Percentiles rank a stretch among this genome's conserved stretches.
phyloP scores from a whole-genome alignment of 2,113 vertebrate genomes.

The Ciconia maguari region DNA sequence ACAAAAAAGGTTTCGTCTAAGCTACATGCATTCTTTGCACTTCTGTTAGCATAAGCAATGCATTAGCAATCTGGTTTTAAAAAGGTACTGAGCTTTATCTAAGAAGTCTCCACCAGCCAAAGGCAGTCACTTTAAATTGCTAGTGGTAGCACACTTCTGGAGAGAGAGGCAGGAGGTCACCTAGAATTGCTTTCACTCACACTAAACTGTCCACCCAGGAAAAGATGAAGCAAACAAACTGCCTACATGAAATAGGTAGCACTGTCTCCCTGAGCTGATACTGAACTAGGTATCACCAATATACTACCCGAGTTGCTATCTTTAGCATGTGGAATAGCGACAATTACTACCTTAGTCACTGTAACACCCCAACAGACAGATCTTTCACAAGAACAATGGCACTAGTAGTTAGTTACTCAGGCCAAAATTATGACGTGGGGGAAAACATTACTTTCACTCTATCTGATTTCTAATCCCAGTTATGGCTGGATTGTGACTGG shows the following conservation, averaged over 20 bases:
- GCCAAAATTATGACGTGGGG: not conserved
- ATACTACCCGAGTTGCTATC: not conserved
- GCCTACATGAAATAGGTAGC: not conserved
- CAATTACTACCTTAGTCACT: not conserved
- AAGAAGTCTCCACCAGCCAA: not conserved
- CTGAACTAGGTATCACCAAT: not conserved
- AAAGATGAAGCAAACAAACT: not conserved
- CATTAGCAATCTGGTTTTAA: not conserved
- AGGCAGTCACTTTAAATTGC: not conserved
- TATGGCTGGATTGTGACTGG: not conserved
- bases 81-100: not conserved
- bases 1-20: not conserved
- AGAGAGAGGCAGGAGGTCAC: not conserved
- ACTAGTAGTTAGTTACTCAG: not conserved
- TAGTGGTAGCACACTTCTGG: not conserved
- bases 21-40: not conserved
- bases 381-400: not conserved
- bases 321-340: not conserved
- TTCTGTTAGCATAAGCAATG: not conserved
- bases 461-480: not conserved
- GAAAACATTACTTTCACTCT: not conserved
- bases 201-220: not conserved
- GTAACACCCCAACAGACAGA: not conserved
- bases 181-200: not conserved
- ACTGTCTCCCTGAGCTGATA: not conserved